Conservation (phyloP, 2,888 invertebrate species). For the Malthinus seriepunctatus region DNA sequence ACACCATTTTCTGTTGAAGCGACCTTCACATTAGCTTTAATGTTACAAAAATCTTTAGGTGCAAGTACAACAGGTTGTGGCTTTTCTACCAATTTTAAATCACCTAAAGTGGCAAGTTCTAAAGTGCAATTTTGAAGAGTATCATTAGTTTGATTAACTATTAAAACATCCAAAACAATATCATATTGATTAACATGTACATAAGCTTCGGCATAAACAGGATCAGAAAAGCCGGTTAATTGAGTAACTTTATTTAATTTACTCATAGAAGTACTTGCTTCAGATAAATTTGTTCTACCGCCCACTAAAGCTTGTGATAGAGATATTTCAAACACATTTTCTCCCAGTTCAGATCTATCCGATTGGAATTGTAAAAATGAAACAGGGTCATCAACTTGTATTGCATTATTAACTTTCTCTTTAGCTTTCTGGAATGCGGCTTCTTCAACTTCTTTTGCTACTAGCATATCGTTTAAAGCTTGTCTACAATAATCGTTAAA, state of each 20-base stretch:
- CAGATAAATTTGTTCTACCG: conserved; percentile 52
- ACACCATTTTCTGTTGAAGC: conserved; percentile 99
- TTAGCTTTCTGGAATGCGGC: conserved; percentile 64
- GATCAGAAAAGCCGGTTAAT: conserved; percentile 98
- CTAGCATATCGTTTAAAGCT: conserved; percentile 81
- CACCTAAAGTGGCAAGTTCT: conserved; percentile 96
- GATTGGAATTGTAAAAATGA: conserved; percentile 76
- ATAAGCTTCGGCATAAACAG: conserved; percentile 99
- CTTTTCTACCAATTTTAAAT: conserved; percentile 96
- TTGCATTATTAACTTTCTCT: conserved; percentile 67
- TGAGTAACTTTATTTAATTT: conserved; percentile 82
- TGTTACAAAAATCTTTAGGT: conserved; percentile 96
- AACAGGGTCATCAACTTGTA: conserved; percentile 88
- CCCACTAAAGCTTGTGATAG: conserved; percentile 87
- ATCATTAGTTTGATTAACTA: conserved; percentile 98
- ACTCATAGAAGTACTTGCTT: conserved; percentile 60
- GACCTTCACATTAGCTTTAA: conserved; percentile 98
- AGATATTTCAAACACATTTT: conserved; percentile 93
- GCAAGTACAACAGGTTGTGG: conserved; percentile 95
- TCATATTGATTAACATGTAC: conserved; percentile 99
- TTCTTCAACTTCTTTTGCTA: conserved; percentile 76
- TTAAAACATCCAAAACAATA: conserved; percentile 95
- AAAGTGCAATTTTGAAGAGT: conserved; percentile 97
- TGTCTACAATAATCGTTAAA: conserved; percentile 76
- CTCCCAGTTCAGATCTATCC: conserved; percentile 60